Evolutionary conservation across 1,140 invertebrate species (phyloP).

Genomic region (Uloborus diversus): DNA sequence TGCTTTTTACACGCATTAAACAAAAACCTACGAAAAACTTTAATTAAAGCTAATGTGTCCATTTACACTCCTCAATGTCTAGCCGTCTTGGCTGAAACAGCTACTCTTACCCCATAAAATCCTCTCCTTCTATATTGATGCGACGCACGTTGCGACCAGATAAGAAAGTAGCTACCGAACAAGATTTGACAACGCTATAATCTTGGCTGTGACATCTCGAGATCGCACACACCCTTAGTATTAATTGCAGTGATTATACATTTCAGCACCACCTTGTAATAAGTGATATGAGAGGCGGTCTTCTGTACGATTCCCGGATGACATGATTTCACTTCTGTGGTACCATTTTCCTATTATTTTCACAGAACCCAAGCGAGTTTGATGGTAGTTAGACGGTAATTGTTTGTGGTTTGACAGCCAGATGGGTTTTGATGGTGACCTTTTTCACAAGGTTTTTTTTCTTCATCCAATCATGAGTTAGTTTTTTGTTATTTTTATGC

Average conservation of each 20-base stretch:
- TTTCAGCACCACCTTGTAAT: constrained; percentile 40
- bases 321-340: not conserved
- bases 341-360: no score
- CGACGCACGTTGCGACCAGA: not conserved
- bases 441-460: no score
- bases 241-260: constrained; percentile 29
- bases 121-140: not conserved
- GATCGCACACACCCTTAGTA: constrained; percentile 21
- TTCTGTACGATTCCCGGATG: not conserved
- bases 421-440: no score
- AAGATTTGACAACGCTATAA: constrained; percentile 35
- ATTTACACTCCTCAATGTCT: no score
- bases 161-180: constrained; percentile 39
- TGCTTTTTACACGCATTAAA: no score
- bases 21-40: no score
- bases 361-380: no score
- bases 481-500: no score
- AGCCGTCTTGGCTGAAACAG: no score
- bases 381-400: not conserved
- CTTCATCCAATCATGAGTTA: no score
- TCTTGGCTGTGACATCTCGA: constrained; percentile 10
- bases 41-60: no score
- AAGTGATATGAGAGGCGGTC: constrained; percentile 5
- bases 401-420: not conserved
- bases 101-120: no score